These are phyloP conservation scores for Cancer borealis DNA, from an alignment of 2,888 invertebrate genomes.

Conservation along the genomic window DNA sequence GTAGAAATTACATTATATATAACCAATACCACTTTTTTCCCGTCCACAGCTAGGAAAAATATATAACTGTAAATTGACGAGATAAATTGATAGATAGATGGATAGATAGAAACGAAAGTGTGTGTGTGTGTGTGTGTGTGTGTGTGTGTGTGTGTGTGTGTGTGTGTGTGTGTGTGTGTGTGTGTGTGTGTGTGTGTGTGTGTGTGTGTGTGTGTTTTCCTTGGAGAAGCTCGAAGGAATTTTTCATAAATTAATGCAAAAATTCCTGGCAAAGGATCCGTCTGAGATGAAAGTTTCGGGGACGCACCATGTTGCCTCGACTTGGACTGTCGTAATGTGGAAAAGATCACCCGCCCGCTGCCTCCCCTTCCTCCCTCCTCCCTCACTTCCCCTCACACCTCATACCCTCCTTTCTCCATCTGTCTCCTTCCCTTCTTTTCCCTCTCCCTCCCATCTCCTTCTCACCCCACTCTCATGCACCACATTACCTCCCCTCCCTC, in stretches of 20 bases:
- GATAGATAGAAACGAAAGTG: background rate
- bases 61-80: background rate
- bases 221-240: background rate
- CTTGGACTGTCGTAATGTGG: background rate
- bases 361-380: background rate
- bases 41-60: background rate
- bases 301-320: background rate
- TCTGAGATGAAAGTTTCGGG: constrained; percentile 10
- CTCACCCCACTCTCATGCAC: background rate
- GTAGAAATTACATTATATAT: background rate
- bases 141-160: background rate
- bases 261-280: background rate
- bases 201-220: background rate
- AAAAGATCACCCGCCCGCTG: background rate
- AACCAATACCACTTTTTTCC: background rate
- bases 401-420: background rate
- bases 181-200: constrained; percentile 21
- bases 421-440: background rate
- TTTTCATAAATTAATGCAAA: constrained; percentile 33
- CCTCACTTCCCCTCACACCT: background rate
- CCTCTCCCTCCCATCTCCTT: background rate
- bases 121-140: constrained; percentile 26
- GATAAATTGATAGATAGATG: background rate
- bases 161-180: constrained; percentile 22
- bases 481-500: background rate